Base-by-base conservation (phyloP, 1,140 invertebrate species). In the Manduca sexta region DNA sequence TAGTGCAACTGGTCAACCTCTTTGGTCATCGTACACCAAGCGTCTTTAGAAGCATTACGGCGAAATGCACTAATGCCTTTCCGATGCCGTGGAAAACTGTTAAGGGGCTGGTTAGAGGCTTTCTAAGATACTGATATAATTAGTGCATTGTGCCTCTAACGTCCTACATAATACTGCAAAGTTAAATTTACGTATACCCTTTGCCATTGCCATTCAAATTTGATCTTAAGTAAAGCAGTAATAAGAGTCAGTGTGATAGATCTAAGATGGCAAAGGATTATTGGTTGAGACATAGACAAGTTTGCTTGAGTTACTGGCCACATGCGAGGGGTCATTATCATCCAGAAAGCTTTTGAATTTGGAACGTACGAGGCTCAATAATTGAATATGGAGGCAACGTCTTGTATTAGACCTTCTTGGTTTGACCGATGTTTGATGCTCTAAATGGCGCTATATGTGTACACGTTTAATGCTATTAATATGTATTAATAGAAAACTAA, bases 41-140 rank as follows among this genome's bases (percentile, higher is more conserved):
- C 74, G 70, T 82, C 79, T 82, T 85, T 81, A 77, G 75, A 69
- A 66, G 77, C 77, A 83, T 85, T 84, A 84, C 77, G 58, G 70
- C 52, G 70, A 81, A 84, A 83, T 83, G 75, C 77, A 81, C 78
- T 84, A 84, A 82, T 82, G 74, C 77, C 66, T 53, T 64, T 74
- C 44, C 77, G 70, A 84, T 80, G 78, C 79, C 61, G 62, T 71
- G 75, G 79, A 83, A 84, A 83, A 85, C 75, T 85, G 79, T 82
- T 83, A 85, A 83, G 82, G 79, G 79, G 75, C 61, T 80, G 76
- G 74, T 82, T 80, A 78, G 76, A 63, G 77, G 81, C 81, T 83
- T 83, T 83, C 81, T 80, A 74, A 83, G 79, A 83, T 68, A 64
- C 69, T 83, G 77, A 84, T 84, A 77, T 81, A 72, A 81, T 84